phyloP scores from a whole-genome alignment of 1,140 invertebrate genomes.

The Ectropis grisescens region DNA sequence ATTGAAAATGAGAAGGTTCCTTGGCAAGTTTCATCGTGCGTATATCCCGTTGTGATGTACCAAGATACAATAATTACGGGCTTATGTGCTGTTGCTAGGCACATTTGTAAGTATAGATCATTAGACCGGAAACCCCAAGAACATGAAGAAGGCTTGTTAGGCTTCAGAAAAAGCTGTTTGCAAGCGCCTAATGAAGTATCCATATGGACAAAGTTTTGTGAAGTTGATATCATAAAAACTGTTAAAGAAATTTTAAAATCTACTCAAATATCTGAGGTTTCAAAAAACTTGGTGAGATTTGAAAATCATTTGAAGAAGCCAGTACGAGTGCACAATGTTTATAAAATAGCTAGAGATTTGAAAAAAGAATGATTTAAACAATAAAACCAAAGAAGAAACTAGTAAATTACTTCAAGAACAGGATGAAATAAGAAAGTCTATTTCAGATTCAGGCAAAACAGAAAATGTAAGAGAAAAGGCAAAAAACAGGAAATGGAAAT shows the following conservation, averaged over 20 bases:
- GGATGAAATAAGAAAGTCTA: too few relatives aligned
- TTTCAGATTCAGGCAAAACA: conserved; percentile 7
- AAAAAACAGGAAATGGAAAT: conserved; percentile 66
- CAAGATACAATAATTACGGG: conserved; percentile 77
- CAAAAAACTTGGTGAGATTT: conserved; percentile 77
- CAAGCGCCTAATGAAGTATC: conserved; percentile 87
- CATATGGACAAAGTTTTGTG: conserved; percentile 93
- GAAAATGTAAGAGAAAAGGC: conserved; percentile 20
- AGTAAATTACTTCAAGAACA: too few relatives aligned
- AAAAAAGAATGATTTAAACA: conserved; percentile 62
- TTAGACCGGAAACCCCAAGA: conserved; percentile 18
- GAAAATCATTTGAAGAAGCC: conserved; percentile 91
- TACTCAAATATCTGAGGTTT: conserved; percentile 22
- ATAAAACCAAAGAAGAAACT: conserved; percentile 22
- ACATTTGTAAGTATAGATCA: conserved; percentile 71
- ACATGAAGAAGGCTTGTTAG: conserved; percentile 73
- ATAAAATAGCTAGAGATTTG: conserved; percentile 78
- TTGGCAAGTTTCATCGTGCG: conserved; percentile 64
- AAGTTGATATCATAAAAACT: conserved; percentile 81
- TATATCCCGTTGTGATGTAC: conserved; percentile 72
- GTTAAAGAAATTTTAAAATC: conserved; percentile 46
- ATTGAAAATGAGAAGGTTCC: conserved; percentile 21
- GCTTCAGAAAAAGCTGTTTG: conserved; percentile 84
- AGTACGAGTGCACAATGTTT: conserved; percentile 88
- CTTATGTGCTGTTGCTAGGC: conserved; percentile 77